phyloP scores from a whole-genome alignment of 1,140 invertebrate genomes.

The Drosophila gunungcola region DNA sequence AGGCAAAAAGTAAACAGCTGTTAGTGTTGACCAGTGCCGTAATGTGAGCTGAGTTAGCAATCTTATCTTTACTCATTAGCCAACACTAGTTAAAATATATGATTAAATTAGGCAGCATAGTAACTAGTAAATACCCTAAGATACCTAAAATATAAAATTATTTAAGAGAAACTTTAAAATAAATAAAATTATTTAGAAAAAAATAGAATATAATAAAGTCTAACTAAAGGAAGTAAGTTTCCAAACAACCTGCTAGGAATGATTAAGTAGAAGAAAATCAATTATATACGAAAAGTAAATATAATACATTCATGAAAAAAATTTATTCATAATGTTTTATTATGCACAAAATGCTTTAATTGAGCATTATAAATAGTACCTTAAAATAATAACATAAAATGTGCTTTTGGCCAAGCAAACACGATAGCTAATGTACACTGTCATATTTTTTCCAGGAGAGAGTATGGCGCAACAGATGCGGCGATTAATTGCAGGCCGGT shows the following conservation, averaged over 20 bases:
- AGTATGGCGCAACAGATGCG: constrained; percentile 16
- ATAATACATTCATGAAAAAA: too few relatives aligned
- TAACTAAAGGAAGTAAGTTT: too few relatives aligned
- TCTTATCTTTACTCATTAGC: neutral
- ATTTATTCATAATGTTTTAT: too few relatives aligned
- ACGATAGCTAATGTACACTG: neutral
- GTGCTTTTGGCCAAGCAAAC: neutral
- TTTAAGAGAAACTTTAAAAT: too few relatives aligned
- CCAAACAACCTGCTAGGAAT: too few relatives aligned
- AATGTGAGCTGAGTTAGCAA: neutral
- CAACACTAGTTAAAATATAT: constrained; percentile 18
- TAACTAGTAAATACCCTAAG: constrained; percentile 8
- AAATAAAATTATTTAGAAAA: too few relatives aligned
- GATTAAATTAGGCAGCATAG: fast-evolving
- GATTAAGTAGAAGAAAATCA: neutral
- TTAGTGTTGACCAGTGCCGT: constrained; percentile 20
- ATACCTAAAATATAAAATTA: neutral
- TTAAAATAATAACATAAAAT: neutral
- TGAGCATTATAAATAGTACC: too few relatives aligned
- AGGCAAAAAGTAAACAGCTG: constrained; percentile 20
- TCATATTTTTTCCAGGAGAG: neutral
- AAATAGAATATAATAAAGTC: too few relatives aligned
- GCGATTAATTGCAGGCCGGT: constrained; percentile 12
- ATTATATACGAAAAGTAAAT: neutral
- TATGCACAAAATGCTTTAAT: too few relatives aligned